Percentiles rank a stretch among this genome's conserved stretches.
Evolutionary conservation across 2,888 invertebrate species (phyloP).

Genomic region (Cybosia mesomella): DNA sequence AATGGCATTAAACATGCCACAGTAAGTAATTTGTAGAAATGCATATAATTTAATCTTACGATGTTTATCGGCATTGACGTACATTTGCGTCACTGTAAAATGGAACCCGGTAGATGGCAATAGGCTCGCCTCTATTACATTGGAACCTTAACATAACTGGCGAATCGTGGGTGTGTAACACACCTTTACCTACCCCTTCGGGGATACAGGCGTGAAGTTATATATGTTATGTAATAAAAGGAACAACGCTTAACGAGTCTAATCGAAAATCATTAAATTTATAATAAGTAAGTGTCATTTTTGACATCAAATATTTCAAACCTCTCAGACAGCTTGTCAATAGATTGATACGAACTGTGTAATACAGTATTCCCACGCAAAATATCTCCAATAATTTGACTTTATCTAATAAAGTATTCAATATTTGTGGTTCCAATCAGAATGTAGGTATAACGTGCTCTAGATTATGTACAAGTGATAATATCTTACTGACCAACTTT

Average conservation of each 20-base stretch:
- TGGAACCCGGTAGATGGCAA: too few species aligned
- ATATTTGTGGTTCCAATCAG: slow-evolving; percentile 42
- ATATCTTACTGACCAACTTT: slow-evolving; percentile 47
- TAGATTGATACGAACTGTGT: slow-evolving; percentile 3
- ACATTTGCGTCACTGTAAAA: neutral
- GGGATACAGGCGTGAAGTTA: too few species aligned
- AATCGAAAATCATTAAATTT: neutral
- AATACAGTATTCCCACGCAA: slow-evolving; percentile 25
- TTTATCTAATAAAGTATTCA: slow-evolving; percentile 32
- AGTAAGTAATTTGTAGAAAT: neutral
- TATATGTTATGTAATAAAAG: too few species aligned
- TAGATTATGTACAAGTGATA: slow-evolving; percentile 25
- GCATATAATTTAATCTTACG: neutral
- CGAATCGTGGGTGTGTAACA: too few species aligned
- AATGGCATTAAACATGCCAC: neutral
- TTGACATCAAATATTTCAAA: too few species aligned
- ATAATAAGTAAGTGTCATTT: neutral
- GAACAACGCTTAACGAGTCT: too few species aligned
- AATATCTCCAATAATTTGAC: neutral
- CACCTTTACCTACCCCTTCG: too few species aligned
- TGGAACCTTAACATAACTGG: too few species aligned
- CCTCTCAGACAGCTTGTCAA: neutral
- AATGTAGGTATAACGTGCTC: slow-evolving; percentile 8
- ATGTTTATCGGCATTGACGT: neutral
- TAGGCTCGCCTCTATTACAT: too few species aligned